Evolutionary conservation across 2,113 vertebrate genomes (phyloP).

Genomic region (Murina feae): DNA sequence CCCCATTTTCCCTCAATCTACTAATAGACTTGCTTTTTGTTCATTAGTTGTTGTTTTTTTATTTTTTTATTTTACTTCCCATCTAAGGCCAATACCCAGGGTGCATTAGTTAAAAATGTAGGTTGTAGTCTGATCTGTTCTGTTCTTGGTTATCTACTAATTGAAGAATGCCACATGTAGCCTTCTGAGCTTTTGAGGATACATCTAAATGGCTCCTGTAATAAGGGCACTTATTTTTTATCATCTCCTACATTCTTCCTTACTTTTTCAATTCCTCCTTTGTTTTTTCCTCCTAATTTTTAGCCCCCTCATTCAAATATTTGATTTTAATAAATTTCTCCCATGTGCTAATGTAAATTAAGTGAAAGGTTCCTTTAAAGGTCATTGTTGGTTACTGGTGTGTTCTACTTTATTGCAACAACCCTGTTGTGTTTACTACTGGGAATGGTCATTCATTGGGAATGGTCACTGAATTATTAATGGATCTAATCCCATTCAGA

Average conservation of each 20-base stretch:
- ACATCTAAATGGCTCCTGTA: background rate
- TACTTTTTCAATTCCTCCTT: background rate
- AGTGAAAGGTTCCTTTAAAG: background rate
- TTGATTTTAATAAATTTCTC: slow-evolving; percentile 9
- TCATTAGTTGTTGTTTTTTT: background rate
- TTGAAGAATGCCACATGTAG: background rate
- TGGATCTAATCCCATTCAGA: background rate
- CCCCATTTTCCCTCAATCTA: rapidly evolving
- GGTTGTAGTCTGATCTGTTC: background rate
- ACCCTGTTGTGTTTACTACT: background rate
- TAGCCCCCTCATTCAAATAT: background rate
- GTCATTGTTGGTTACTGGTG: background rate
- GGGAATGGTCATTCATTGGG: too few species aligned
- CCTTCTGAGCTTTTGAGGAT: background rate
- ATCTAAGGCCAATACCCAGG: background rate
- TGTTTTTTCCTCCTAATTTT: background rate
- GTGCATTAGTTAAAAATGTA: background rate
- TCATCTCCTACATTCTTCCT: background rate
- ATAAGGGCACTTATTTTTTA: background rate
- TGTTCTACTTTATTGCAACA: background rate
- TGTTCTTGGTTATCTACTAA: background rate
- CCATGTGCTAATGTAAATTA: background rate
- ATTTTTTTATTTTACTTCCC: background rate
- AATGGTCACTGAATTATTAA: background rate
- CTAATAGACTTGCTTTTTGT: background rate